Evolutionary conservation across 2,113 vertebrate species (phyloP).

Genomic region (Corydoras sp.): DNA sequence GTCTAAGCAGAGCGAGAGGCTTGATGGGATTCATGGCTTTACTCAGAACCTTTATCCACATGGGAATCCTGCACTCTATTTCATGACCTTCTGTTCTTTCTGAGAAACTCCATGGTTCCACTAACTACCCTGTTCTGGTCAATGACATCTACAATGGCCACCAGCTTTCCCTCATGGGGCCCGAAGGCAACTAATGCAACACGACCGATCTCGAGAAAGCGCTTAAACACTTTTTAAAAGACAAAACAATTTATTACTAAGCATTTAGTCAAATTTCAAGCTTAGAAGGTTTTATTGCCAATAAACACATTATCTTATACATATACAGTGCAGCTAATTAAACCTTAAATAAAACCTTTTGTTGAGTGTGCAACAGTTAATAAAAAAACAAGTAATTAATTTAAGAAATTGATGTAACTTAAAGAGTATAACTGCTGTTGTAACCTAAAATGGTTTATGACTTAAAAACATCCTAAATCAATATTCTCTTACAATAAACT

Average conservation of each 20-base stretch:
- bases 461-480: no score
- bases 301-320: no score
- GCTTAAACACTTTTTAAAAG: constrained; percentile 82
- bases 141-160: constrained; percentile 93
- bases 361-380: no score
- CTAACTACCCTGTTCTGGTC: constrained; percentile 92
- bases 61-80: constrained; percentile 76
- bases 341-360: no score
- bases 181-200: constrained; percentile 88
- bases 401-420: no score
- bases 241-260: not conserved
- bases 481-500: no score
- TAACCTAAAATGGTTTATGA: no score
- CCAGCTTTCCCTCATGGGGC: constrained; percentile 85
- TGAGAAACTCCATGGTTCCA: constrained; percentile 94
- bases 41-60: constrained; percentile 90
- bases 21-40: constrained; percentile 87
- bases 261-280: no score
- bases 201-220: constrained; percentile 91
- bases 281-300: no score
- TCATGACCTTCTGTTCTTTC: constrained; percentile 78
- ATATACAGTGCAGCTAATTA: no score
- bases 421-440: no score
- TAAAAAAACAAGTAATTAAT: no score
- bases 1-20: constrained; percentile 83